Evolutionary conservation across 53 echinoderm and acorn worm genomes (phyloP).

Genomic region (Arbacia lixula): DNA sequence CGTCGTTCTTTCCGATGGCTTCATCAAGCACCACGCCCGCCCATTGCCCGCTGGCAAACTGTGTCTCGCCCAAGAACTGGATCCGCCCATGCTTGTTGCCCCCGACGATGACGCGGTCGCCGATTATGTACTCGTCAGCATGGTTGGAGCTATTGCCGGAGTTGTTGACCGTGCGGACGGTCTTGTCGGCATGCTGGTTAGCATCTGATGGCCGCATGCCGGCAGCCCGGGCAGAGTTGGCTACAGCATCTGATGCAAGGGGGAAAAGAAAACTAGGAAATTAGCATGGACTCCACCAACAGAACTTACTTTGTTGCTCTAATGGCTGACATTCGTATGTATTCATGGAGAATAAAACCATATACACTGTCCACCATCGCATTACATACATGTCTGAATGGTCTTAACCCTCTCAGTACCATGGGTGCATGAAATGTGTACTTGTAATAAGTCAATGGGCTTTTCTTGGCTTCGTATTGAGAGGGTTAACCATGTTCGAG

Average conservation of each 20-base stretch:
- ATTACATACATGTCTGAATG: too few species aligned
- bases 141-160: constrained; percentile 39
- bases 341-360: too few species aligned
- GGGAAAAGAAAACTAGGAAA: background rate
- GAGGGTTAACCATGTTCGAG: too few species aligned
- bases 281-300: too few species aligned
- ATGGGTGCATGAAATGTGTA: too few species aligned
- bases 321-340: too few species aligned
- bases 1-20: constrained; percentile 90
- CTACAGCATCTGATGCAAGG: constrained; percentile 97
- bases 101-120: constrained; percentile 92
- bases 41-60: constrained; percentile 95
- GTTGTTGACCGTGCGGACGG: constrained; percentile 63
- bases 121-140: constrained; percentile 82
- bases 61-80: constrained; percentile 91
- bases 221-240: constrained; percentile 90
- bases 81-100: constrained; percentile 95
- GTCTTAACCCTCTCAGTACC: too few species aligned
- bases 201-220: constrained; percentile 95
- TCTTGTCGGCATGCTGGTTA: constrained; percentile 74
- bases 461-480: too few species aligned
- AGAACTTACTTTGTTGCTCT: too few species aligned
- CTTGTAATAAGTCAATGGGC: too few species aligned
- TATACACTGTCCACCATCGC: too few species aligned
- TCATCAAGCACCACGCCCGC: constrained; percentile 96